phyloP scores from a whole-genome alignment of 2,888 invertebrate species.

The Hydraecia micacea region DNA sequence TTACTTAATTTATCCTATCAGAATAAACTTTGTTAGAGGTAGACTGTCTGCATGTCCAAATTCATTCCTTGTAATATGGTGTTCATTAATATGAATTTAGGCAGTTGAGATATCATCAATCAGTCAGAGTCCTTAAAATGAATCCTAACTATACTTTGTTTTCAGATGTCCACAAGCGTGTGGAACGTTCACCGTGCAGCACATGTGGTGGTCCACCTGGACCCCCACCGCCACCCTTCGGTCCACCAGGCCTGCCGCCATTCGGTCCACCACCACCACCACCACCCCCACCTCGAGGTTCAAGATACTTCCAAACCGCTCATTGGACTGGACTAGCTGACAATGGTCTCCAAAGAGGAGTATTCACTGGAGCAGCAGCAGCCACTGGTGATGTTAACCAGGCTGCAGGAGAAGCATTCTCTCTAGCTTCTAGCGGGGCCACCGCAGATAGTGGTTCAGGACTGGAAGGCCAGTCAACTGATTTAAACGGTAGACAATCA shows the following conservation, averaged over 20 bases:
- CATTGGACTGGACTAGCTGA: constrained; percentile 80
- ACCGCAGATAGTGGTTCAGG: constrained; percentile 15
- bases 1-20: no score
- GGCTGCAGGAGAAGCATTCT: constrained; percentile 74
- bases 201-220: constrained; percentile 55
- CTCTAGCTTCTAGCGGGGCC: constrained; percentile 67
- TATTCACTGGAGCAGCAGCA: constrained; percentile 75
- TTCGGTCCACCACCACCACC: constrained; percentile 28
- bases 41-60: not conserved
- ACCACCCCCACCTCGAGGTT: constrained; percentile 16
- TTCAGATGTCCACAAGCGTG: constrained; percentile 51
- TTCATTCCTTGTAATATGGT: not conserved
- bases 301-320: constrained; percentile 72
- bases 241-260: constrained; percentile 28
- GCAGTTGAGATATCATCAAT: not conserved
- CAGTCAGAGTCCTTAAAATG: not conserved
- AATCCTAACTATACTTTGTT: not conserved
- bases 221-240: constrained; percentile 34
- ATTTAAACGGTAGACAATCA: constrained; percentile 20
- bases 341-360: constrained; percentile 74
- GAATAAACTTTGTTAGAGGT: no score
- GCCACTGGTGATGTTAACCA: constrained; percentile 66
- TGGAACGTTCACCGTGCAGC: constrained; percentile 60
- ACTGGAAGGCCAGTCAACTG: constrained; percentile 20
- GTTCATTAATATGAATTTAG: not conserved